Conservation (phyloP, 2,888 invertebrate genomes). For the Tachina lurida region DNA sequence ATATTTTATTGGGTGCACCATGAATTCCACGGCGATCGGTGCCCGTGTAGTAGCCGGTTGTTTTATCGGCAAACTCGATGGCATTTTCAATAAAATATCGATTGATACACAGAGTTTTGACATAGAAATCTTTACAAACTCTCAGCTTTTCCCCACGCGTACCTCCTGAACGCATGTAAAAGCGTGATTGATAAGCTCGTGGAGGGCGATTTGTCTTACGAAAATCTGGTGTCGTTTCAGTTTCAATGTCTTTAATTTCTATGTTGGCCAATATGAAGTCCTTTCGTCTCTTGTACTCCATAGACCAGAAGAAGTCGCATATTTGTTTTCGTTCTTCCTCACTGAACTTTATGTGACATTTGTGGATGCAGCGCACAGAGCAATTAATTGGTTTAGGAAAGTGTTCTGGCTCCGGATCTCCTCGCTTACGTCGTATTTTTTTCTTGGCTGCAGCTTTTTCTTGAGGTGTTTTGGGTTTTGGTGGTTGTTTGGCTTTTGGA, state of each 20-base stretch:
- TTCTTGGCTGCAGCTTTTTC: conserved; percentile 37
- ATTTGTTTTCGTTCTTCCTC: conserved; percentile 72
- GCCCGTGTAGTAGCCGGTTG: conserved; percentile 72
- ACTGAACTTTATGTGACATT: conserved; percentile 71
- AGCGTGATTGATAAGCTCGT: conserved; percentile 70
- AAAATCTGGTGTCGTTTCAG: conserved; percentile 67
- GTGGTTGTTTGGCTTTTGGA: conserved; percentile 31
- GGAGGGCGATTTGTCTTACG: conserved; percentile 71
- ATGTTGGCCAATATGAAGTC: conserved; percentile 72
- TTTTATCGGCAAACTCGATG: conserved; percentile 69
- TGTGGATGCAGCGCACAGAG: conserved; percentile 64
- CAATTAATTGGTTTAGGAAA: conserved; percentile 72
- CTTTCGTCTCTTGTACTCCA: conserved; percentile 73
- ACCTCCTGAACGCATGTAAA: conserved; percentile 64
- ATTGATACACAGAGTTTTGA: conserved; percentile 69
- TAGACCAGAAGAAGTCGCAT: conserved; percentile 72
- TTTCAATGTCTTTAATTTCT: conserved; percentile 70
- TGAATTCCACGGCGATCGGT: conserved; percentile 69
- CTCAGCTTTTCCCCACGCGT: conserved; percentile 71
- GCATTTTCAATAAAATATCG: conserved; percentile 70
- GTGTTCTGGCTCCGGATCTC: conserved; percentile 63
- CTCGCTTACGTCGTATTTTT: conserved; percentile 48
- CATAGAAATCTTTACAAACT: conserved; percentile 72
- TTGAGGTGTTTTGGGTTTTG: conserved; percentile 23
- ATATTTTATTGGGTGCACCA: conserved; percentile 64